phyloP scores from a whole-genome alignment of 2,797 vertebrate species.

The Philypnodon macrostomus region DNA sequence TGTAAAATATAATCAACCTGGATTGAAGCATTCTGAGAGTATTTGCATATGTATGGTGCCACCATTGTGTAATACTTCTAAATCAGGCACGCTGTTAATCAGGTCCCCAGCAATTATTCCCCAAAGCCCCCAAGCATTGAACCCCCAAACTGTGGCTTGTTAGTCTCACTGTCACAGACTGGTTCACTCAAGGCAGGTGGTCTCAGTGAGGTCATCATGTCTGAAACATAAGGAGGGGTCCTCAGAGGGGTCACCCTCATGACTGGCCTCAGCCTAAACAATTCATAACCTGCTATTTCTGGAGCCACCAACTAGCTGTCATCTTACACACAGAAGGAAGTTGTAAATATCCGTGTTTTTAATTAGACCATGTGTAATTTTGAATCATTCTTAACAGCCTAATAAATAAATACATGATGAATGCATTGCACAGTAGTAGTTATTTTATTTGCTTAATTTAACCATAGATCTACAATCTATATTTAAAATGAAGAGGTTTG shows the following conservation, averaged over 20 bases:
- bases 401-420: no score
- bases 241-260: slow-evolving; percentile 32
- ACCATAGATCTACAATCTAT: no score
- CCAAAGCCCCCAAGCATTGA: slow-evolving; percentile 36
- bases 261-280: slow-evolving; percentile 30
- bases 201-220: slow-evolving; percentile 60
- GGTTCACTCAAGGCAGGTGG: slow-evolving; percentile 67
- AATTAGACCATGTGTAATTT: no score
- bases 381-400: no score
- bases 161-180: slow-evolving; percentile 55
- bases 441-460: no score
- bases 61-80: slow-evolving; percentile 54
- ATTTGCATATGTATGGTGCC: slow-evolving; percentile 28
- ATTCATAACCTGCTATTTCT: slow-evolving; percentile 43
- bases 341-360: no score
- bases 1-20: slow-evolving; percentile 42
- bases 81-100: slow-evolving; percentile 46
- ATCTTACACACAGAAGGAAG: neutral
- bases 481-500: no score
- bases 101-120: slow-evolving; percentile 52
- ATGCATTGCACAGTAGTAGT: no score
- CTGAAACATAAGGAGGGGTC: slow-evolving; percentile 55
- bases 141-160: slow-evolving; percentile 44
- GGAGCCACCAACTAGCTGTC: slow-evolving; percentile 4
- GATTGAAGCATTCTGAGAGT: slow-evolving; percentile 27